Percentiles rank a stretch among this genome's conserved stretches.
phyloP scores from a whole-genome alignment of 2,113 vertebrate species.

The Calidris pugnax region DNA sequence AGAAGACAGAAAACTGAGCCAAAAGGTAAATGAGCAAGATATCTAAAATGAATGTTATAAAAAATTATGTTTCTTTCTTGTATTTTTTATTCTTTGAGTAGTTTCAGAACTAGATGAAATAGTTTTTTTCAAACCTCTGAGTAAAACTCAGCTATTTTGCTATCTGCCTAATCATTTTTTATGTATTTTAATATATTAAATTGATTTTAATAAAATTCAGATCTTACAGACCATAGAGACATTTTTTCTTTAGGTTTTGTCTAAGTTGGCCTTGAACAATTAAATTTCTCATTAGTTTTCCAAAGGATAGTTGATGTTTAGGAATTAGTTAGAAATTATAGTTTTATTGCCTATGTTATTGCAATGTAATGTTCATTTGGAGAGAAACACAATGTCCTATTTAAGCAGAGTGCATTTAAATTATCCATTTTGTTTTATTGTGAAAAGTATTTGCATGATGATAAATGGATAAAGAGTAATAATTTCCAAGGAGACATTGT shows the following conservation, averaged over 20 bases:
- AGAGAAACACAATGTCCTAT: not conserved
- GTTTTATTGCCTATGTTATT: conserved; percentile 31
- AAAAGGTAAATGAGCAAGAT: not conserved
- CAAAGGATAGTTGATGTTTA: conserved; percentile 35
- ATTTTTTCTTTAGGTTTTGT: conserved; percentile 7
- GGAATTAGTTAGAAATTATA: conserved; percentile 41
- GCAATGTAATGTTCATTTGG: conserved; percentile 22
- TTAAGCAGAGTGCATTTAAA: conserved; percentile 44
- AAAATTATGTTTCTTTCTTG: not conserved
- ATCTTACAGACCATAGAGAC: not conserved
- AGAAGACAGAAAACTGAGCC: not conserved
- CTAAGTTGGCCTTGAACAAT: not conserved
- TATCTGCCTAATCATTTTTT: not conserved
- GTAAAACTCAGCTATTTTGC: not conserved
- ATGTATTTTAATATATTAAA: not conserved
- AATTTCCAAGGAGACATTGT: not conserved
- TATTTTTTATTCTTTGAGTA: not conserved
- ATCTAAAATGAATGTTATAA: not conserved
- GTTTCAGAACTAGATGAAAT: not conserved
- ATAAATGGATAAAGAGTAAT: conserved; percentile 13
- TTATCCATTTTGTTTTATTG: conserved; percentile 32
- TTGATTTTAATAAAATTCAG: not conserved
- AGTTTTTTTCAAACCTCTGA: not conserved
- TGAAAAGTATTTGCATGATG: conserved; percentile 5
- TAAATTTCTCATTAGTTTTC: conserved; percentile 39